Percentiles rank a stretch among this genome's conserved stretches.
phyloP scores from a whole-genome alignment of 2,797 vertebrate genomes.

The Epinephelus coioides region DNA sequence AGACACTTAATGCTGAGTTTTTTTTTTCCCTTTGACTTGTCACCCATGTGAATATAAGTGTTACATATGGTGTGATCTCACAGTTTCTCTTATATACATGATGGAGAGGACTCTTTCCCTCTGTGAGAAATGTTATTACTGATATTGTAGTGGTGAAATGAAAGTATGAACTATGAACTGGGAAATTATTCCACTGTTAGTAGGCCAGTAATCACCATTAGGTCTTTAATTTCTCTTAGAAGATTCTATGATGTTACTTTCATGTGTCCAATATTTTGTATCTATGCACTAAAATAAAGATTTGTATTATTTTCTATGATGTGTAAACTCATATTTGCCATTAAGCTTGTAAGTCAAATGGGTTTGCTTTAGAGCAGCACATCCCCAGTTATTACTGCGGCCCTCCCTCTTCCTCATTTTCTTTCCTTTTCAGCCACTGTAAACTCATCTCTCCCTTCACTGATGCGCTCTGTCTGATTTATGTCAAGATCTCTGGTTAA shows the following conservation, averaged over 20 bases:
- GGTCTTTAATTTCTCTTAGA: neutral
- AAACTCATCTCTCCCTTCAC: conserved; percentile 47
- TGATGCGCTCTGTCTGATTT: conserved; percentile 69
- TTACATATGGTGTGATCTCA: conserved; percentile 8
- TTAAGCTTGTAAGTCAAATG: neutral
- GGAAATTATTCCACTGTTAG: conserved; percentile 9
- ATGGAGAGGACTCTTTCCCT: neutral
- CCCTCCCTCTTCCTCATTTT: conserved; percentile 26
- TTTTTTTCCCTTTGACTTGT: neutral
- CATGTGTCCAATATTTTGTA: neutral
- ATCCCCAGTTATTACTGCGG: conserved; percentile 24
- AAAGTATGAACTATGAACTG: conserved; percentile 18
- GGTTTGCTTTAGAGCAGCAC: conserved; percentile 2
- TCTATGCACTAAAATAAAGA: neutral
- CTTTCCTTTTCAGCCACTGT: conserved; percentile 40
- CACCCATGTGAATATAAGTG: neutral
- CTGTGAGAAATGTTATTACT: neutral
- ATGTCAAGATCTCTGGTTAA: conserved; percentile 66
- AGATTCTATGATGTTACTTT: neutral
- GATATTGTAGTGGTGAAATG: conserved; percentile 19
- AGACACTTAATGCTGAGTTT: neutral
- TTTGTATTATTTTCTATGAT: neutral
- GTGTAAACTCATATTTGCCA: neutral
- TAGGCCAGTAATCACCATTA: conserved; percentile 17
- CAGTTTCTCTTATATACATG: neutral